These are phyloP conservation scores for Linurgus olivaceus DNA, from an alignment of 2,797 vertebrate genomes.

Conservation along the genomic window DNA sequence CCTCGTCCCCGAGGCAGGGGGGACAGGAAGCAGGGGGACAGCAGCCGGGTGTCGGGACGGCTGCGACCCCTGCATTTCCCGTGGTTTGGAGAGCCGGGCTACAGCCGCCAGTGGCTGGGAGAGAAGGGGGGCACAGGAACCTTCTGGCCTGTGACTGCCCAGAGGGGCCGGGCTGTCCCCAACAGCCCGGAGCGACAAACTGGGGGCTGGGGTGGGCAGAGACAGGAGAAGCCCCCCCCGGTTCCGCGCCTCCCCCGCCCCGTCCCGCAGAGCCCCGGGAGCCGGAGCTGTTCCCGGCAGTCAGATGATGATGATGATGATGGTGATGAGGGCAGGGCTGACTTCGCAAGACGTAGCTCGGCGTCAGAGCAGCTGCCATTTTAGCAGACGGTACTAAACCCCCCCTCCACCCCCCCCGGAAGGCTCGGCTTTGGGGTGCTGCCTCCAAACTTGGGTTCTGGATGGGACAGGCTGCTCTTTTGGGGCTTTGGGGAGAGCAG, in stretches of 20 bases:
- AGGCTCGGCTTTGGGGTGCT: neutral
- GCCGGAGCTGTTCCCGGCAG: neutral
- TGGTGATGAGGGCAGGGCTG: conserved; percentile 35
- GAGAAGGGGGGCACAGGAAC: conserved; percentile 43
- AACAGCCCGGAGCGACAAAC: neutral
- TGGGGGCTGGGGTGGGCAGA: neutral
- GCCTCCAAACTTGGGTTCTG: neutral
- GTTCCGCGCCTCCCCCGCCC: neutral
- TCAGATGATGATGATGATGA: neutral
- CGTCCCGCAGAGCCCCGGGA: neutral
- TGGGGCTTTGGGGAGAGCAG: neutral
- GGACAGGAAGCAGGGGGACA: neutral
- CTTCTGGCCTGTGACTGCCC: conserved; percentile 63
- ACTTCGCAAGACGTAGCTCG: conserved; percentile 6
- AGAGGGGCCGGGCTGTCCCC: conserved; percentile 57
- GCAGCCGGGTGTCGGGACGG: too few species aligned
- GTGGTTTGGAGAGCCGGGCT: neutral
- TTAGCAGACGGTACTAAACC: neutral
- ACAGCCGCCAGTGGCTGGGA: neutral
- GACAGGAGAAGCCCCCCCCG: fast-evolving
- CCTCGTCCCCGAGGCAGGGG: neutral
- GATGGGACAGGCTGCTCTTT: neutral
- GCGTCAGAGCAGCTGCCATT: conserved; percentile 43
- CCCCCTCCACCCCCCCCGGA: fast-evolving
- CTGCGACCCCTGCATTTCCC: fast-evolving